Evolutionary conservation across 1,140 invertebrate species (phyloP), one percentile per base, ranked within the genome.

Genomic region (Brachionus sp.): DNA sequence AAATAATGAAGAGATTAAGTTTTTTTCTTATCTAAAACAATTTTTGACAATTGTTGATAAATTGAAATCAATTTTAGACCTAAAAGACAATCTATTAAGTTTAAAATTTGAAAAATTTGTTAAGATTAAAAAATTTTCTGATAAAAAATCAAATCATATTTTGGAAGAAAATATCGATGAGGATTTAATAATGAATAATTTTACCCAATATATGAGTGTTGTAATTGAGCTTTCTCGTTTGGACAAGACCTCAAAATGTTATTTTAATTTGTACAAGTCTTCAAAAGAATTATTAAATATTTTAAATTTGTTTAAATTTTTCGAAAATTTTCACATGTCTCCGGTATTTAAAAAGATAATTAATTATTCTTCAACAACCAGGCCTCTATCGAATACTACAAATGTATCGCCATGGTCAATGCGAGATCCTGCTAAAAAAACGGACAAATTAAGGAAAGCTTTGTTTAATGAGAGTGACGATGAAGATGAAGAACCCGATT

Each of bases 231-330:
- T 80, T 3, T 80, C 50, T 10, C 77, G 62, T 39, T 80, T 80
- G 77, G 77, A 80, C 37, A 66, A 80, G n/a, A 80, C 50, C 23
- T 80, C 77, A 4, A 57, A 66, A 23, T 80, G 77, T 13, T 80
- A 80, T 44, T 80, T 80, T 66, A 80, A 80, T 66, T 62, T 80
- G 19, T 80, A 80, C 77, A 80, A 80, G 23, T 62, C 50, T 16
- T 57, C 77, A 9, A 80, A 80, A 44, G 39, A 29, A 3, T 39
- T 80, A 13, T 25, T 80, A 4, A 42, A 66, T 13, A 19, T 29
- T 23, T 80, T 80, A 66, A 62, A 44, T 16, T 29, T 50, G 10
- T 39, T 23, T 16, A 80, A 80, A 37, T 29, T 23, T 39, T 80
- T 80, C 23, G 77, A 57, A 9, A 66, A 80, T 80, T 66, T 80